Percentiles rank a stretch among this genome's conserved stretches.
phyloP scores from a whole-genome alignment of 2,113 vertebrate species.

The Agapornis roseicollis region DNA sequence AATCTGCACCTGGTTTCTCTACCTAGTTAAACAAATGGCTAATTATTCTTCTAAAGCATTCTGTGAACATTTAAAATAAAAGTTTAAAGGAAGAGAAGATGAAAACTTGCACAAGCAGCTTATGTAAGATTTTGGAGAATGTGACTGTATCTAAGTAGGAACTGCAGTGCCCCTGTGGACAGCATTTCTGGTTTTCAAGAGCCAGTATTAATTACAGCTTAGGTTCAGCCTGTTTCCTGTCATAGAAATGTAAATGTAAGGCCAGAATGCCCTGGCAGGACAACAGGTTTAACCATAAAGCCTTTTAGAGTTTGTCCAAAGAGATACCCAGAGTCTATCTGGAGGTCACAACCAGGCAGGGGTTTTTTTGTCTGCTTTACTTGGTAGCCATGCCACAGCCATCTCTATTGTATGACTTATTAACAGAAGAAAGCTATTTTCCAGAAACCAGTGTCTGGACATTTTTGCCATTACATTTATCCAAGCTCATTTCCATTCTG shows the following conservation, averaged over 20 bases:
- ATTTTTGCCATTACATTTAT: not conserved
- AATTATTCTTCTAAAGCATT: not conserved
- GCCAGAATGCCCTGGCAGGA: not conserved
- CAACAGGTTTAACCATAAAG: not conserved
- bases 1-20: not conserved
- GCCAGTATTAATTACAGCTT: not conserved
- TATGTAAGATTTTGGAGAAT: not conserved
- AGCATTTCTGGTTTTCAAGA: not conserved
- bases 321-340: not conserved
- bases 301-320: not conserved
- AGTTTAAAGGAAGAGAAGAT: not conserved
- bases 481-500: not conserved
- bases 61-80: not conserved
- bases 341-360: not conserved
- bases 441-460: not conserved
- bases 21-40: not conserved
- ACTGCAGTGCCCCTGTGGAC: not conserved
- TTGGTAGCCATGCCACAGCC: not conserved
- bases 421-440: not conserved
- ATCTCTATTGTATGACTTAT: rapidly evolving
- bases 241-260: not conserved
- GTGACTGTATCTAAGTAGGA: not conserved
- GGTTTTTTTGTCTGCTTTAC: not conserved
- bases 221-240: not conserved
- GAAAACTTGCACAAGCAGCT: not conserved